These are phyloP conservation scores for Trematomus loennbergii DNA, from an alignment of 2,113 vertebrate species.

Conservation along the genomic window DNA sequence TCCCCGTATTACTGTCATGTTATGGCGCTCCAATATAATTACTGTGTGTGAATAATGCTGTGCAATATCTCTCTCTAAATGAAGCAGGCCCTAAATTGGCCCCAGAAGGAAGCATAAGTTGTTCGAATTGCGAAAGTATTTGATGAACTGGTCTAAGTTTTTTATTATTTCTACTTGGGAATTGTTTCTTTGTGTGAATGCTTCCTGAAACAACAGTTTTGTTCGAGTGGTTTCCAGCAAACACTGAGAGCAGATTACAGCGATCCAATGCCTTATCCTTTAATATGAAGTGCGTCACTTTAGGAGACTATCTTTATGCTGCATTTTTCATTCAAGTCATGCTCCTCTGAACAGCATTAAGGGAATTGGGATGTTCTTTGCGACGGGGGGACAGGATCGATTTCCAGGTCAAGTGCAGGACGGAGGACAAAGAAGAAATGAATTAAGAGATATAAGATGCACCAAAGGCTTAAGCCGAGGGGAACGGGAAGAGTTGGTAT, in stretches of 20 bases:
- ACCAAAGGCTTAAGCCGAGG: too few species aligned
- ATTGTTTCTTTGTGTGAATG: slow-evolving; percentile 55
- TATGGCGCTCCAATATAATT: slow-evolving; percentile 88
- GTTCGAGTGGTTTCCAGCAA: neutral
- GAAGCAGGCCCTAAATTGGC: slow-evolving; percentile 77
- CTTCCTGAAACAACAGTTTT: slow-evolving; percentile 41
- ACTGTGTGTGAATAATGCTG: slow-evolving; percentile 85
- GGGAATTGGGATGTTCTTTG: slow-evolving; percentile 7
- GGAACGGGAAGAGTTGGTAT: too few species aligned
- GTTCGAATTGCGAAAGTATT: slow-evolving; percentile 73
- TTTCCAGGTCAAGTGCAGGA: slow-evolving; percentile 25
- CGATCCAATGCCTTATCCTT: slow-evolving; percentile 21
- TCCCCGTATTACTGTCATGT: slow-evolving; percentile 91
- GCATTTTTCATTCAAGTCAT: slow-evolving; percentile 17
- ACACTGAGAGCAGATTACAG: slow-evolving; percentile 10
- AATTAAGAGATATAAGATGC: slow-evolving; percentile 9
- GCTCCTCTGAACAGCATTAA: slow-evolving; percentile 20
- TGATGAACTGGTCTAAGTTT: slow-evolving; percentile 77
- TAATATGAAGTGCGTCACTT: slow-evolving; percentile 8
- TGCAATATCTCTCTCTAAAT: slow-evolving; percentile 83
- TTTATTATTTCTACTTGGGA: slow-evolving; percentile 57
- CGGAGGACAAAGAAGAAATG: slow-evolving; percentile 14
- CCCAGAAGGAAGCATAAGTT: slow-evolving; percentile 77
- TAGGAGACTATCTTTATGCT: neutral
- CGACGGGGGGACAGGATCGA: slow-evolving; percentile 19